Evolutionary conservation across 2,797 vertebrate genomes (phyloP), one percentile per base, ranked within the genome.

Genomic region (Peromyscus aztecus): DNA sequence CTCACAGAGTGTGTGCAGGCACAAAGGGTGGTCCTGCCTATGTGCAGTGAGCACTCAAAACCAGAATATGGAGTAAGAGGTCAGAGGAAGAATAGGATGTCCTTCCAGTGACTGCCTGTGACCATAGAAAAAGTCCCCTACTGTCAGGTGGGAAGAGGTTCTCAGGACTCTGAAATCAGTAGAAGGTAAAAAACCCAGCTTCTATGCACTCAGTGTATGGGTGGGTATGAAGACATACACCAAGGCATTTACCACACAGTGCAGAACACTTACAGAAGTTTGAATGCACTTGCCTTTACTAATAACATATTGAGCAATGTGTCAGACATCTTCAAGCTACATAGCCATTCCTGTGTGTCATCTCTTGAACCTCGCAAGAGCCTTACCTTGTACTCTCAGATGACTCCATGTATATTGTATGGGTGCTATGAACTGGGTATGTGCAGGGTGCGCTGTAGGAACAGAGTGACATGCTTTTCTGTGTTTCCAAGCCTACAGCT

Each of bases 191-290:
- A 43, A 57, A 19, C 3, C 55, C 8, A 11, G 43, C 21, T 8
- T 27, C 59, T 21, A 4, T 13, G 17, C 1, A 13, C 1, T 2
- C 7, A n/a, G 27, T 21, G 40, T 63, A 40, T 3, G 1, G 1
- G 2, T n/a, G 43, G 16, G 6, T 11, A 2, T 63, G 43, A 40
- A 2, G 2, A 10, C 3, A 13, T 2, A 4, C 0, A 2, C 21
- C 31, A 5, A 24, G 12, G 40, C 8, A 17, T 49, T 14, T 9
- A 0, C 34, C 19, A 5, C 8, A 10, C 49, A 49, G 10, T 5
- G 23, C 2, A 31, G n/a, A 73, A 16, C 80, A 63, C 23, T 1
- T 21, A 29, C 27, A 43, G 43, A 21, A 59, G 27, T 52, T 16
- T 57, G 7, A 1, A 10, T 0, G 9, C 75, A n/a, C n/a, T 16